Conservation (phyloP, 2,888 invertebrate genomes). For the Agrochola macilenta region DNA sequence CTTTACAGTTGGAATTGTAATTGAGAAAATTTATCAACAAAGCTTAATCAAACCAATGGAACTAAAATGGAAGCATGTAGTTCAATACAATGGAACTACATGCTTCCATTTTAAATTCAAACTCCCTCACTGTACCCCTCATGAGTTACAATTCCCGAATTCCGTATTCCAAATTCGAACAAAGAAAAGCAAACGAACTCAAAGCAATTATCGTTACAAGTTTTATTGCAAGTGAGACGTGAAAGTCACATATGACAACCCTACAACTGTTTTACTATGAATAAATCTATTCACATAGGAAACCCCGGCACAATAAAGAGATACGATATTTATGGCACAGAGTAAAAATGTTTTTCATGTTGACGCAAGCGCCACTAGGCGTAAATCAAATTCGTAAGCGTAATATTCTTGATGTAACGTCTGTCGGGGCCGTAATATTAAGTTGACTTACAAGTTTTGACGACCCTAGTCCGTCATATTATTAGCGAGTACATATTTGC, state of each 20-base stretch:
- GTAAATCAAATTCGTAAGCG: slow-evolving; percentile 71
- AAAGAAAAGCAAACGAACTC: slow-evolving; percentile 32
- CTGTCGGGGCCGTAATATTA: slow-evolving; percentile 57
- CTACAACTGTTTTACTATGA: slow-evolving; percentile 68
- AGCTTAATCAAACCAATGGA: slow-evolving; percentile 17
- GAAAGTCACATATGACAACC: slow-evolving; percentile 55
- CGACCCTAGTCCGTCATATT: slow-evolving; percentile 62
- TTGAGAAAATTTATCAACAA: not conserved
- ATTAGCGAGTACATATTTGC: slow-evolving; percentile 60
- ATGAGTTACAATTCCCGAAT: slow-evolving; percentile 19
- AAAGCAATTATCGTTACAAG: slow-evolving; percentile 64
- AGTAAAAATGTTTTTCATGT: slow-evolving; percentile 77
- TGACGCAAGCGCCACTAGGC: slow-evolving; percentile 70
- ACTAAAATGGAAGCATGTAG: no score
- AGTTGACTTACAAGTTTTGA: slow-evolving; percentile 63
- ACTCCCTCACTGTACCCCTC: slow-evolving; percentile 1
- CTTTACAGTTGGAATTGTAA: not conserved
- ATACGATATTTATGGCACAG: slow-evolving; percentile 73
- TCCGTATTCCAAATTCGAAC: slow-evolving; percentile 31
- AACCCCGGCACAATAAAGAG: slow-evolving; percentile 71
- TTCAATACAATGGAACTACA: slow-evolving; percentile 6
- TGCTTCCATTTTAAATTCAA: slow-evolving; percentile 36
- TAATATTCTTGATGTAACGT: slow-evolving; percentile 65
- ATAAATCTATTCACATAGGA: slow-evolving; percentile 73
- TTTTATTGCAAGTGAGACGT: slow-evolving; percentile 63